A percentile compares a stretch with the other conserved stretches of the same genome.
These are phyloP conservation scores for Phymorhynchus buccinoides DNA, from an alignment of 1,140 invertebrate species.

Conservation along the genomic window DNA sequence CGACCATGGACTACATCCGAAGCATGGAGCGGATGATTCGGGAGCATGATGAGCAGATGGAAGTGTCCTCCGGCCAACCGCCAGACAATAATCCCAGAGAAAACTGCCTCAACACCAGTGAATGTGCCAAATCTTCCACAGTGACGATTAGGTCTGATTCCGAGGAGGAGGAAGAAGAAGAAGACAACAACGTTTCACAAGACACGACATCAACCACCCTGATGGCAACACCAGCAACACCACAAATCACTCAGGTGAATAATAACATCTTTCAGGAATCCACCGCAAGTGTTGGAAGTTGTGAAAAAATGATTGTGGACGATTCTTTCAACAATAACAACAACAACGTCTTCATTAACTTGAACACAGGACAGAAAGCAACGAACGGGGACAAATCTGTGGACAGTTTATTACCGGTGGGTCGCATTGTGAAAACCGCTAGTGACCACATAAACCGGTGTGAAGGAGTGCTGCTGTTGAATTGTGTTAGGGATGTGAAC, in stretches of 20 bases:
- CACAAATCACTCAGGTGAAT: too few species aligned
- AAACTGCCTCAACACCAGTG: too few species aligned
- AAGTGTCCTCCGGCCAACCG: too few species aligned
- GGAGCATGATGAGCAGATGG: constrained; percentile 62
- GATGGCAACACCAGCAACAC: background rate
- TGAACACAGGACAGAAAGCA: background rate
- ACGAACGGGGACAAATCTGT: background rate
- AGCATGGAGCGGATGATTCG: constrained; percentile 85
- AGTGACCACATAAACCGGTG: background rate
- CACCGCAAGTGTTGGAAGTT: background rate
- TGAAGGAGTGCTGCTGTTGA: background rate
- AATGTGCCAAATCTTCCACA: background rate
- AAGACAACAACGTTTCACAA: background rate
- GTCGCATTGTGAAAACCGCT: background rate
- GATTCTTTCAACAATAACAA: constrained; percentile 33
- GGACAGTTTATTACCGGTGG: background rate
- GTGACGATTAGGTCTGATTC: background rate
- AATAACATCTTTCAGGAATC: too few species aligned
- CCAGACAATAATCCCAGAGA: too few species aligned
- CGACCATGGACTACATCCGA: constrained; percentile 94
- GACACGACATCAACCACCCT: background rate
- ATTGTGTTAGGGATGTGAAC: background rate
- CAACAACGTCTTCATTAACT: constrained; percentile 13
- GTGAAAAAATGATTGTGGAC: constrained; percentile 25
- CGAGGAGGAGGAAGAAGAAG: too few species aligned